phyloP scores from a whole-genome alignment of 2,797 vertebrate species.

The Micrastur ruficollis region DNA sequence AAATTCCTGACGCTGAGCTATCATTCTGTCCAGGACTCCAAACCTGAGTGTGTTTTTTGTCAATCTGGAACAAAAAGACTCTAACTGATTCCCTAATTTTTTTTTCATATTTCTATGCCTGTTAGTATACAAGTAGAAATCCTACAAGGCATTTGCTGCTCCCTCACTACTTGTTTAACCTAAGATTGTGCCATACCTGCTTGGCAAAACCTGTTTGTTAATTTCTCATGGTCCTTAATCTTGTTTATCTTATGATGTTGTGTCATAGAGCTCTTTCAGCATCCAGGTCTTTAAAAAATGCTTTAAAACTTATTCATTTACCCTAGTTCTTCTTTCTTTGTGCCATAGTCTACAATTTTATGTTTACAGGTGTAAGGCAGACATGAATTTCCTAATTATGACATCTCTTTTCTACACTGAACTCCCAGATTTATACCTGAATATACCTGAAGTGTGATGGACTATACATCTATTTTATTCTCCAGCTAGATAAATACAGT shows the following conservation, averaged over 20 bases:
- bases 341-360: neutral
- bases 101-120: neutral
- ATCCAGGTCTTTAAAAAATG: neutral
- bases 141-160: neutral
- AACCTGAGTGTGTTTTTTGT: neutral
- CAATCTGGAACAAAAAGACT: neutral
- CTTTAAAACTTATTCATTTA: neutral
- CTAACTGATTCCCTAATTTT: neutral
- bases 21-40: neutral
- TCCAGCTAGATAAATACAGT: neutral
- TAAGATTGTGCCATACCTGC: neutral
- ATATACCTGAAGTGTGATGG: neutral
- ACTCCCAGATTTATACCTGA: neutral
- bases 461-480: neutral
- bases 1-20: neutral
- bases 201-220: neutral
- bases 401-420: neutral
- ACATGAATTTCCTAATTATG: neutral
- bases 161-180: neutral
- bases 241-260: neutral
- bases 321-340: neutral
- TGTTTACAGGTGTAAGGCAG: neutral
- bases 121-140: neutral
- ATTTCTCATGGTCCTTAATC: neutral
- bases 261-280: neutral